These are phyloP conservation scores for Procambarus clarkii DNA, from an alignment of 1,140 invertebrate genomes.

Conservation along the genomic window DNA sequence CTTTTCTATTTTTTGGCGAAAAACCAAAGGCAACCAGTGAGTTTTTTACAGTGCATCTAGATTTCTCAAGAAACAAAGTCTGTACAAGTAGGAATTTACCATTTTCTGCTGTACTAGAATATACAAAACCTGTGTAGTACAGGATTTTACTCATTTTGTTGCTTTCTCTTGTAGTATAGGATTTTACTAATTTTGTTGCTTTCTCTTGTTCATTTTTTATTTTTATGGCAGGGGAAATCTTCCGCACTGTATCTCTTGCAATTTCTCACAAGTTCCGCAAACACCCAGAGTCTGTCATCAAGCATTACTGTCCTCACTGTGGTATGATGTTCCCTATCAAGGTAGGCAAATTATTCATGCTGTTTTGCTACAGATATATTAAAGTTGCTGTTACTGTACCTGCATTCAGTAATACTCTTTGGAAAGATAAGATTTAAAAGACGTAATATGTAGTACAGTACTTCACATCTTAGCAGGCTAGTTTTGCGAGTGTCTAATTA, in stretches of 20 bases:
- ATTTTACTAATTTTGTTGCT: neutral
- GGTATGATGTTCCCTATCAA: conserved; percentile 84
- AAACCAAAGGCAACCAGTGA: too few species aligned
- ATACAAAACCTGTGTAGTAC: too few species aligned
- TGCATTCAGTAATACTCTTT: too few species aligned
- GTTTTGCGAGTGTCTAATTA: too few species aligned
- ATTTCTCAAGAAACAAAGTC: too few species aligned
- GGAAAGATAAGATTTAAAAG: too few species aligned
- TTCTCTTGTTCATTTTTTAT: neutral
- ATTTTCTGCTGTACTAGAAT: too few species aligned
- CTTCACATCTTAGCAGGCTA: neutral
- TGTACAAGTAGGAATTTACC: too few species aligned
- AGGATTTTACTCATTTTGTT: neutral
- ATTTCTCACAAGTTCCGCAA: conserved; percentile 83
- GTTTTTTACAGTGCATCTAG: too few species aligned
- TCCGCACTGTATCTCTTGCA: conserved; percentile 80
- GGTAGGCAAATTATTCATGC: conserved; percentile 75
- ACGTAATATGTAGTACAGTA: neutral
- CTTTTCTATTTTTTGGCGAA: too few species aligned
- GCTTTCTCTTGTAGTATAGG: neutral
- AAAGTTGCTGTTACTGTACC: too few species aligned
- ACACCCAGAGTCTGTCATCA: conserved; percentile 80
- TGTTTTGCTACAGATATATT: too few species aligned
- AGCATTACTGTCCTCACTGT: conserved; percentile 83
- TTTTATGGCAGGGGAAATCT: conserved; percentile 76